Conservation (phyloP, 2,113 vertebrate genomes). For the Cheilinus undulatus region DNA sequence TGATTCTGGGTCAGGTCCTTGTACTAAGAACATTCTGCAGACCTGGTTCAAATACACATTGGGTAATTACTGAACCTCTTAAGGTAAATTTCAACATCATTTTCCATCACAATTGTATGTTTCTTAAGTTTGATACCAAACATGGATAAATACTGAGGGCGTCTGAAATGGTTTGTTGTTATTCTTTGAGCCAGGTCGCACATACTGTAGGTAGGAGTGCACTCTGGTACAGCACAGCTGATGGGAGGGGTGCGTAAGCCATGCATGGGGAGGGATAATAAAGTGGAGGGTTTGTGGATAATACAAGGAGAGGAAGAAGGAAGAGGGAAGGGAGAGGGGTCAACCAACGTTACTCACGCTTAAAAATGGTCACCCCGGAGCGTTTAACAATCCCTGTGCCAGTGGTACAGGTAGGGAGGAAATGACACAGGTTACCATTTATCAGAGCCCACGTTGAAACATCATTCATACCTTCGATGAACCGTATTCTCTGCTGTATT, state of each 20-base stretch:
- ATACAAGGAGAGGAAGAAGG: not conserved
- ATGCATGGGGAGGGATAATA: constrained; percentile 66
- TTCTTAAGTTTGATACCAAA: not conserved
- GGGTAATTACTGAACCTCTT: not conserved
- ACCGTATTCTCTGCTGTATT: too few relatives aligned
- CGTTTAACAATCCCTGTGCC: constrained; percentile 85
- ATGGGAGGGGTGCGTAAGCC: constrained; percentile 69
- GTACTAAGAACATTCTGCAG: constrained; percentile 3
- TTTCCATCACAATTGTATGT: not conserved
- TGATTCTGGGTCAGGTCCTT: constrained; percentile 41
- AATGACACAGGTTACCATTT: constrained; percentile 62
- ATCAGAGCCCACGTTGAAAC: constrained; percentile 5
- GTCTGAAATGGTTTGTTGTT: not conserved
- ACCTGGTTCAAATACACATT: constrained; percentile 43
- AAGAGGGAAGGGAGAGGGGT: constrained; percentile 11
- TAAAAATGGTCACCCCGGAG: constrained; percentile 80
- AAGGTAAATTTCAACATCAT: not conserved
- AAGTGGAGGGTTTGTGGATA: constrained; percentile 24
- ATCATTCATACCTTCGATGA: not conserved
- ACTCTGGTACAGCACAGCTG: constrained; percentile 66
- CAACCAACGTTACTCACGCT: constrained; percentile 84
- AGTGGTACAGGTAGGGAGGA: constrained; percentile 65
- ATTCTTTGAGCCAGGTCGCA: constrained; percentile 56
- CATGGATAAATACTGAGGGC: not conserved
- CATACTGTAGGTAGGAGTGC: constrained; percentile 48